These are phyloP conservation scores for Isichthys henryi DNA, from an alignment of 2,113 vertebrate genomes.

Conservation along the genomic window DNA sequence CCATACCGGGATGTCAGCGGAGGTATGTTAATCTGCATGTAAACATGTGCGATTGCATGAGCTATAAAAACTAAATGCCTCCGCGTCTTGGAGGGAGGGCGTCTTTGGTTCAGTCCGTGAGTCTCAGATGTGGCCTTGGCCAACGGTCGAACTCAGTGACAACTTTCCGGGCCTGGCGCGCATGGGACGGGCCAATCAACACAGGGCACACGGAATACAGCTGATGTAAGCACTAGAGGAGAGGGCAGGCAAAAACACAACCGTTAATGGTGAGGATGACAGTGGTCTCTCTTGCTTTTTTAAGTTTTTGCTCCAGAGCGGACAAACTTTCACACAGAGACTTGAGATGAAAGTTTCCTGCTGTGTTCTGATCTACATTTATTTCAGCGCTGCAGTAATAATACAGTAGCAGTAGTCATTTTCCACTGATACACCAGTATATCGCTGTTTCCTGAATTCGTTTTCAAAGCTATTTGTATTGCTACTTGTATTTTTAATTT, in stretches of 20 bases:
- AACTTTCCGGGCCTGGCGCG: not conserved
- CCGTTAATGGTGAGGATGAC: not conserved
- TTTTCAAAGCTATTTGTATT: not conserved
- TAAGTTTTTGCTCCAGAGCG: not conserved
- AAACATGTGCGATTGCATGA: not conserved
- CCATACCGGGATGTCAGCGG: not conserved
- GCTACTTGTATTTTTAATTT: not conserved
- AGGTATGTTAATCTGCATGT: constrained; percentile 5
- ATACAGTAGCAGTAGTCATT: not conserved
- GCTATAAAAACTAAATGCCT: not conserved
- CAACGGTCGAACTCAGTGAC: not conserved
- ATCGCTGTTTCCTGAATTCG: not conserved
- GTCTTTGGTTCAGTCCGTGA: not conserved
- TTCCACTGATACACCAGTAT: not conserved
- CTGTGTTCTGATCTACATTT: not conserved
- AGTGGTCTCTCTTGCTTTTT: not conserved
- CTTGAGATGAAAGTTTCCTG: not conserved
- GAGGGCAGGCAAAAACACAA: not conserved
- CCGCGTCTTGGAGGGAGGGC: not conserved
- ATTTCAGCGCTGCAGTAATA: not conserved
- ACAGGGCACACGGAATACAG: not conserved
- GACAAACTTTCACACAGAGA: not conserved
- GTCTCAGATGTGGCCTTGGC: not conserved
- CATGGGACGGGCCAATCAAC: not conserved
- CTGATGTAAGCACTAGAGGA: not conserved